Percentiles rank a stretch among this genome's conserved stretches.
phyloP scores from a whole-genome alignment of 1,140 invertebrate species.

The Megalonaias nervosa region DNA sequence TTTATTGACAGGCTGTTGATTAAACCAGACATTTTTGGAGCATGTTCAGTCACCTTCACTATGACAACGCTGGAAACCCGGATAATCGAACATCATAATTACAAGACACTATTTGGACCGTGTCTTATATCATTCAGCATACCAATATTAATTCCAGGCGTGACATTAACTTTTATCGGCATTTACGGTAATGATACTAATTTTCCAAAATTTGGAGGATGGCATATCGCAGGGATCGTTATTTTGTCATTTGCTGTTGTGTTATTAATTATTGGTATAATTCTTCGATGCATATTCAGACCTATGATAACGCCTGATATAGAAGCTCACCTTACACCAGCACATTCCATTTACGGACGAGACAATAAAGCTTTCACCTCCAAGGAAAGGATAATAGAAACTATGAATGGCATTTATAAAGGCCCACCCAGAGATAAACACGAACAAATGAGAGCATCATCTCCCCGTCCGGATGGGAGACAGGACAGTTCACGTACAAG shows the following conservation, averaged over 20 bases:
- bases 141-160: conserved; percentile 26
- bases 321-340: conserved; percentile 26
- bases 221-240: conserved; percentile 26
- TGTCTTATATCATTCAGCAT: conserved; percentile 32
- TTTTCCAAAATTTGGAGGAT: conserved; percentile 24
- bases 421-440: too few relatives aligned
- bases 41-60: too few relatives aligned
- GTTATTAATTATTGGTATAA: conserved; percentile 20
- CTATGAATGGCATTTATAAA: too few relatives aligned
- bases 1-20: too few relatives aligned
- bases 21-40: too few relatives aligned
- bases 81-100: conserved; percentile 30
- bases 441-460: too few relatives aligned
- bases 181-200: conserved; percentile 24
- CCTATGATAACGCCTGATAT: conserved; percentile 31
- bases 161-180: conserved; percentile 29
- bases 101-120: conserved; percentile 31
- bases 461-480: too few relatives aligned
- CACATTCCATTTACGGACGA: not conserved
- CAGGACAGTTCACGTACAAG: too few relatives aligned
- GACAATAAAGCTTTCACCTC: too few relatives aligned
- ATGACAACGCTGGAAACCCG: conserved; percentile 8
- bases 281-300: conserved; percentile 27
- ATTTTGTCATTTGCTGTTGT: conserved; percentile 19
- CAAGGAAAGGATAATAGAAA: too few relatives aligned